phyloP scores from a whole-genome alignment of 1,140 invertebrate genomes.

The Drosophila prosaltans region DNA sequence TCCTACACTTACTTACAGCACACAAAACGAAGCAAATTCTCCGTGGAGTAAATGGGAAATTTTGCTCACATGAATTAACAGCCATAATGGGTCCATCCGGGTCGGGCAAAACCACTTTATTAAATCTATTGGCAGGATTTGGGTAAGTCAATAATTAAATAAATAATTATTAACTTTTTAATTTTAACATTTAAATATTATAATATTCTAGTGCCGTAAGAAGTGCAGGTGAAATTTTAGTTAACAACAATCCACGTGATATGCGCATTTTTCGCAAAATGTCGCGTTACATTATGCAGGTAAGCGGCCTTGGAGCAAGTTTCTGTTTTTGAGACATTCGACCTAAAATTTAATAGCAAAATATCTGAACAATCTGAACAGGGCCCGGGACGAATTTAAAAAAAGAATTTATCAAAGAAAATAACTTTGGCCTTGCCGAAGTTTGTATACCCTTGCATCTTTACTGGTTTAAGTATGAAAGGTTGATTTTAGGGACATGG shows the following conservation, averaged over 20 bases:
- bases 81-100: conserved; percentile 93
- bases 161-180: not conserved
- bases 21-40: conserved; percentile 64
- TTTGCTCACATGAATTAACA: conserved; percentile 85
- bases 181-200: not conserved
- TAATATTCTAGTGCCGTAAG: conserved; percentile 61
- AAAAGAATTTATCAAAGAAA: too few species aligned
- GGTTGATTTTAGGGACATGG: too few species aligned
- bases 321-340: too few species aligned
- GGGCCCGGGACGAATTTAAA: too few species aligned
- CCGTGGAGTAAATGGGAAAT: conserved; percentile 68
- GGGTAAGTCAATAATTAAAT: conserved; percentile 85
- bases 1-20: conserved; percentile 26
- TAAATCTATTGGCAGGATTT: conserved; percentile 93
- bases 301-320: not conserved
- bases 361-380: too few species aligned
- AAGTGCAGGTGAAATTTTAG: conserved; percentile 86
- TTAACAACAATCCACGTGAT: conserved; percentile 91
- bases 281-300: conserved; percentile 97
- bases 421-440: too few species aligned
- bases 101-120: conserved; percentile 94
- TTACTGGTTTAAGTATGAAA: too few species aligned
- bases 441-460: too few species aligned
- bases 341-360: too few species aligned
- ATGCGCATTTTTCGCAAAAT: conserved; percentile 92